These are phyloP conservation scores for Apodemus agrarius DNA, from an alignment of 2,797 vertebrate species.

Conservation along the genomic window DNA sequence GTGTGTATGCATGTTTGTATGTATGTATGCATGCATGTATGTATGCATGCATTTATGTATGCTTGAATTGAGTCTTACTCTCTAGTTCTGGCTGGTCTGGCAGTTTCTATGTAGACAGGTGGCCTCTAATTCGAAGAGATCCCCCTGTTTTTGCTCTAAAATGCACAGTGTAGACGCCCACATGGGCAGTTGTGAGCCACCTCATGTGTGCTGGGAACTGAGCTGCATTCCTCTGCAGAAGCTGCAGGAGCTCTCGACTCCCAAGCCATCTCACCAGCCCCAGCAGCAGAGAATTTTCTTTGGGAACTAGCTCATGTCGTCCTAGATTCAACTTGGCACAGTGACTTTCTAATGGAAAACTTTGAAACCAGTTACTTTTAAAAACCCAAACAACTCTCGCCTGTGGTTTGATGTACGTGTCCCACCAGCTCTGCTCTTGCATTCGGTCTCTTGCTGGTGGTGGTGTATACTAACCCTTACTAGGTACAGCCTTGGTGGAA, in stretches of 20 bases:
- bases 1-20: neutral
- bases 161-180: too few species aligned
- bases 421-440: too few species aligned
- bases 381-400: neutral
- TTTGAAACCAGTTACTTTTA: neutral
- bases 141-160: neutral
- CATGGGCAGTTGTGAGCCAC: neutral
- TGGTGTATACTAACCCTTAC: neutral
- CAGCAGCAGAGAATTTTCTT: neutral
- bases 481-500: neutral
- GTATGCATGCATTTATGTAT: neutral
- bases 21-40: neutral
- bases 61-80: neutral
- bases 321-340: constrained; percentile 32
- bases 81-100: neutral
- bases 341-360: constrained; percentile 14
- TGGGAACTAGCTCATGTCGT: neutral
- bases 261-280: neutral
- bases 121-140: neutral
- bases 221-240: neutral
- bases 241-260: accelerated
- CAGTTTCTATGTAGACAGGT: neutral
- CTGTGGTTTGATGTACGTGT: too few species aligned
- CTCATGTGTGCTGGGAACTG: neutral
- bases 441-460: neutral